Base-by-base conservation (phyloP, 2,113 vertebrate genomes). In the Trichechus manatus region DNA sequence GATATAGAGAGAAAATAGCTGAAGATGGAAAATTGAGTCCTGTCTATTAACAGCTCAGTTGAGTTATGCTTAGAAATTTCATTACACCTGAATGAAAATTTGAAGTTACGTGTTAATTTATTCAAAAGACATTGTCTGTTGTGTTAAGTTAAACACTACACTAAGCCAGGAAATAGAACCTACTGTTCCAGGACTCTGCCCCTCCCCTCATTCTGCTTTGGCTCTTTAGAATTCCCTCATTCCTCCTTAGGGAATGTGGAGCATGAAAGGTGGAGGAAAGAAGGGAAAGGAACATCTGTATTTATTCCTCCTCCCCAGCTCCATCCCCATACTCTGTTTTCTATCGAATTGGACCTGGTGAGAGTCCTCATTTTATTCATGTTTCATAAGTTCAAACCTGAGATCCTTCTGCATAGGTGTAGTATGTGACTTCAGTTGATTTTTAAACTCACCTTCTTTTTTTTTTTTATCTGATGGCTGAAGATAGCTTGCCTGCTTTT, bases 11-110 rank as follows among this genome's bases (percentile, higher is more conserved):
- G 36, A 87, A 79, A 66, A 33, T 29, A 82, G 44, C 36, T 79
- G 17, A 75, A 85, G 63, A 86, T 74, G 31, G 64, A 83, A 83
- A 68, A 89, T 33, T 61, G 85, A 92, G 64, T 0, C 42, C 47
- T 68, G 29, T 33, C 31, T n/a, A 33, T 80, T 70, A 66, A 78
- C 17, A 36, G 3, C 36, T 22, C 36, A 29, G 13, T 81, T 42
- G 63, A 86, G 17, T 92, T 94, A 59, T 68, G 31, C 53, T 80
- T 78, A 39, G 47, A 75, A 56, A 96, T 89, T 90, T 79, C 63
- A 63, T 61, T 89, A 82, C 9, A 75, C 68, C 23, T 89, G 29
- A 82, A 70, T 95, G 36, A 78, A 78, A 84, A 92, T 25, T 84
- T 80, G 47, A 77, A 36, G 9, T 84, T 87, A 27, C 63, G 31